A percentile compares a stretch with the other conserved stretches of the same genome.
Evolutionary conservation across 1,140 invertebrate genomes (phyloP).

Genomic region (Anagrus nilaparvatae): DNA sequence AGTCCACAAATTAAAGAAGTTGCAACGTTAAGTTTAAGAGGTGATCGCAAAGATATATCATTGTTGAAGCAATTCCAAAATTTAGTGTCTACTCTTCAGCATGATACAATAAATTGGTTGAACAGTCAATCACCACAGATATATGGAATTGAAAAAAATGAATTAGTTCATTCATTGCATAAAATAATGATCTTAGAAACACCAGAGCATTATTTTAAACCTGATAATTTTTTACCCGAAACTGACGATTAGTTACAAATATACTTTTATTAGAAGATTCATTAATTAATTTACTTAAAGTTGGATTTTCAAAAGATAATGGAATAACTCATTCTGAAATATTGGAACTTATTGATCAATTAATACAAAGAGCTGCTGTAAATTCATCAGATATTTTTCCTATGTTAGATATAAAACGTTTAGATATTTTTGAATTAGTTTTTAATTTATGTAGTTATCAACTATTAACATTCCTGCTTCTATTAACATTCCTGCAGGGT

Average conservation of each 20-base stretch:
- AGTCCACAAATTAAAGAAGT: conserved; percentile 68
- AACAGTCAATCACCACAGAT: conserved; percentile 65
- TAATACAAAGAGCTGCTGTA: conserved; percentile 73
- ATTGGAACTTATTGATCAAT: conserved; percentile 73
- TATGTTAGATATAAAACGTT: conserved; percentile 64
- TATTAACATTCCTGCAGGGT: conserved; percentile 73
- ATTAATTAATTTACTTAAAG: conserved; percentile 66
- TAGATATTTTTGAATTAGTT: conserved; percentile 80
- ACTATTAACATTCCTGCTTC: conserved; percentile 90
- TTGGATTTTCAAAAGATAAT: conserved; percentile 78
- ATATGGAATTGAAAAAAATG: conserved; percentile 60
- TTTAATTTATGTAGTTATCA: conserved; percentile 86
- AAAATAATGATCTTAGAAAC: conserved; percentile 82
- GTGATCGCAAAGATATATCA: conserved; percentile 51
- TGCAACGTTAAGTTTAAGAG: conserved; percentile 44
- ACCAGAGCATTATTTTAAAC: conserved; percentile 77
- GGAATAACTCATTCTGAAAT: conserved; percentile 70
- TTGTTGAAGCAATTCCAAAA: conserved; percentile 54
- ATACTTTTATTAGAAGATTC: conserved; percentile 79
- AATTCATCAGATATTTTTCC: conserved; percentile 56
- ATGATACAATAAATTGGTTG: conserved; percentile 77
- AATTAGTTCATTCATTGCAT: conserved; percentile 70
- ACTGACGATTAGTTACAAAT: conserved; percentile 77
- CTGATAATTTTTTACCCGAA: conserved; percentile 92
- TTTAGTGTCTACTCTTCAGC: conserved; percentile 66